These are phyloP conservation scores for Argyrosomus regius DNA, from an alignment of 2,797 vertebrate genomes.

Conservation along the genomic window DNA sequence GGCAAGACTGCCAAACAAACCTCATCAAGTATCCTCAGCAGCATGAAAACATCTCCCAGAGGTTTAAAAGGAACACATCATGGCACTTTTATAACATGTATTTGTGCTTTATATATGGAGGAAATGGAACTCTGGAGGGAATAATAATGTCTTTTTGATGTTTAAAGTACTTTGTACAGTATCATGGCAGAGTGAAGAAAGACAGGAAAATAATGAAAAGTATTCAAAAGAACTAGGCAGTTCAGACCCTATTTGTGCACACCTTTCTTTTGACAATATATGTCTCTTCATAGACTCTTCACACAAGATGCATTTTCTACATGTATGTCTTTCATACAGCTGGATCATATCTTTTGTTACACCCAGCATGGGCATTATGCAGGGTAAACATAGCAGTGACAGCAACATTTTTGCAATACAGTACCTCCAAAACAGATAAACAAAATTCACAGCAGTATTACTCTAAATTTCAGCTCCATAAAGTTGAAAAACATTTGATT, in stretches of 20 bases:
- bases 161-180: conserved; percentile 18
- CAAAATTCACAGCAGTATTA: too few relatives aligned
- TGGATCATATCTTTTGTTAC: not conserved
- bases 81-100: conserved; percentile 41
- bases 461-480: too few relatives aligned
- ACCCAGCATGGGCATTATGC: too few relatives aligned
- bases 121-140: conserved; percentile 22
- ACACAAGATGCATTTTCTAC: conserved; percentile 2
- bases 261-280: not conserved
- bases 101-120: conserved; percentile 42
- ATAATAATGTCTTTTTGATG: conserved; percentile 27
- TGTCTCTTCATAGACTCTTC: not conserved
- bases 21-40: conserved; percentile 46
- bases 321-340: not conserved
- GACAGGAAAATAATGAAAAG: conserved; percentile 1
- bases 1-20: conserved; percentile 45
- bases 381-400: too few relatives aligned
- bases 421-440: too few relatives aligned
- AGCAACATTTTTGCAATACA: too few relatives aligned
- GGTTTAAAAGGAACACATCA: conserved; percentile 25
- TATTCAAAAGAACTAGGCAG: not conserved
- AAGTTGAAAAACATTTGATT: too few relatives aligned
- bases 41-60: conserved; percentile 42
- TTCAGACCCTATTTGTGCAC: not conserved
- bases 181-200: conserved; percentile 12